These are phyloP conservation scores for Metacarcinus magister DNA, from an alignment of 2,888 invertebrate genomes.

Conservation along the genomic window DNA sequence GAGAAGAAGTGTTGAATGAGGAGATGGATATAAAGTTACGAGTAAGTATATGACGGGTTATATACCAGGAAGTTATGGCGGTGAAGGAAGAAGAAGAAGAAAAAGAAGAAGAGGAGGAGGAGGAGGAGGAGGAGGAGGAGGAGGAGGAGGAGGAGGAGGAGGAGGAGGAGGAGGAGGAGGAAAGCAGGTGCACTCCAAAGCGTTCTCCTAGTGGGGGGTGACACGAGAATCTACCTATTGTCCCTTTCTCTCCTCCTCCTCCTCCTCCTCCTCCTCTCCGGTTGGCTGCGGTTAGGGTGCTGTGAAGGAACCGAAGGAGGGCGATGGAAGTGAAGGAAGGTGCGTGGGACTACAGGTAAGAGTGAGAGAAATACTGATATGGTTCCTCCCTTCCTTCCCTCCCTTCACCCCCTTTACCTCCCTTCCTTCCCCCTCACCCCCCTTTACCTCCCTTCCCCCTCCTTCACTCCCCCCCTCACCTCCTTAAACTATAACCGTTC, in stretches of 20 bases:
- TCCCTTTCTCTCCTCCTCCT: constrained; percentile 29
- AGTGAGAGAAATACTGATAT: not conserved
- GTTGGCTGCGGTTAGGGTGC: constrained; percentile 15
- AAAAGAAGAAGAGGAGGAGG: not conserved
- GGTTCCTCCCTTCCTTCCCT: not conserved
- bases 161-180: constrained; percentile 45
- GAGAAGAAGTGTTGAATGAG: not conserved
- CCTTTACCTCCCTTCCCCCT: not conserved
- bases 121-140: constrained; percentile 59
- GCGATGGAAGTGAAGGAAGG: not conserved
- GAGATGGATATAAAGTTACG: not conserved
- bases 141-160: constrained; percentile 59
- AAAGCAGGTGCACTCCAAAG: not conserved
- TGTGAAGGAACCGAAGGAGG: not conserved
- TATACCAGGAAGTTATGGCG: not conserved
- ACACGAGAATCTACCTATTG: not conserved
- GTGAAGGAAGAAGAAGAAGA: not conserved
- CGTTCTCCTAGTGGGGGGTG: constrained; percentile 1
- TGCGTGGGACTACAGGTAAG: not conserved
- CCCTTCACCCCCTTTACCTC: not conserved
- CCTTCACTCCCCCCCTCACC: not conserved
- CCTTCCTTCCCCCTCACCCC: not conserved
- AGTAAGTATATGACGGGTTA: not conserved
- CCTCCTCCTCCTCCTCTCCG: constrained; percentile 21
- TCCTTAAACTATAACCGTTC: not conserved